A percentile compares a stretch with the other conserved stretches of the same genome.
These are phyloP conservation scores for Diacarnus erythraeanus DNA, from an alignment of 37 sponge, comb jelly and placozoan species.

Conservation along the genomic window DNA sequence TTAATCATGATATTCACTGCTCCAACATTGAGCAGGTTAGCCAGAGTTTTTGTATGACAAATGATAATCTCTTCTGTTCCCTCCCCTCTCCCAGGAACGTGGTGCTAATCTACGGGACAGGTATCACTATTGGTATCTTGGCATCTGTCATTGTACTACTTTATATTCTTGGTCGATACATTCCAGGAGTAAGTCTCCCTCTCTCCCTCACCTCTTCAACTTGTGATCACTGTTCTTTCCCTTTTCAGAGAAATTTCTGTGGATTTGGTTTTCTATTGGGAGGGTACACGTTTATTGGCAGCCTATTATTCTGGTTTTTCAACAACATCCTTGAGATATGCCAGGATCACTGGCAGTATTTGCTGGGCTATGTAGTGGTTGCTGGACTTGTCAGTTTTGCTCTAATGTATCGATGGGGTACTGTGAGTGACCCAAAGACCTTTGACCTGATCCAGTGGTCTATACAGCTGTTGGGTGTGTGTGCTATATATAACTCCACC, in stretches of 20 bases:
- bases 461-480: constrained; percentile 47
- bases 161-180: constrained; percentile 58
- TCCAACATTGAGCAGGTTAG: constrained; percentile 49
- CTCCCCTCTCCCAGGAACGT: constrained; percentile 44
- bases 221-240: neutral
- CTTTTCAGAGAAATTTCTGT: constrained; percentile 28
- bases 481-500: constrained; percentile 24
- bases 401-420: constrained; percentile 50
- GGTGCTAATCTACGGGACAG: constrained; percentile 50
- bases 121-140: constrained; percentile 60
- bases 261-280: constrained; percentile 47
- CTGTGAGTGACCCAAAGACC: constrained; percentile 29
- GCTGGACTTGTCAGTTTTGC: constrained; percentile 72
- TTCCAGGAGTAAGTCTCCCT: constrained; percentile 52
- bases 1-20: constrained; percentile 49
- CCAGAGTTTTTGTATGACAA: too few relatives aligned
- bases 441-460: constrained; percentile 69
- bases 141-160: constrained; percentile 67
- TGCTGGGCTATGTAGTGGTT: constrained; percentile 33
- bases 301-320: constrained; percentile 42
- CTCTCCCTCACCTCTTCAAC: neutral
- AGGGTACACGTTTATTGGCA: constrained; percentile 38
- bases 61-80: neutral
- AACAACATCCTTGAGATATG: constrained; percentile 17
- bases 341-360: constrained; percentile 37